Evolutionary conservation across 2,113 vertebrate species (phyloP).

Genomic region (Halcyon senegalensis): DNA sequence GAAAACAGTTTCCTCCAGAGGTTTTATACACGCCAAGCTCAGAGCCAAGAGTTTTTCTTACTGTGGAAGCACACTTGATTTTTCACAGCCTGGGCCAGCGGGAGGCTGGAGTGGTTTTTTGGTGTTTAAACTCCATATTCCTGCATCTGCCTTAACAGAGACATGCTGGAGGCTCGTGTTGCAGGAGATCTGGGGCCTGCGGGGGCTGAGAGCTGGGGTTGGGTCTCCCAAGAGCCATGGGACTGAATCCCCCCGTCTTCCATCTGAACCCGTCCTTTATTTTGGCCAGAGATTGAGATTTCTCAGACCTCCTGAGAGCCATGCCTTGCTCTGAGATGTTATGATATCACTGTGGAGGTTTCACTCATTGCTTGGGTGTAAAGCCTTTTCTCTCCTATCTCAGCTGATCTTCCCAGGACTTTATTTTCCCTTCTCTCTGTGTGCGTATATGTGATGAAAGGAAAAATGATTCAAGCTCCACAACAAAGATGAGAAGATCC

Average conservation of each 20-base stretch:
- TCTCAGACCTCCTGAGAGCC: background rate
- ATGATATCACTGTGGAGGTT: background rate
- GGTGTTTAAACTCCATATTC: background rate
- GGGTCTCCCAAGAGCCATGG: background rate
- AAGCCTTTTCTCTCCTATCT: constrained; percentile 54
- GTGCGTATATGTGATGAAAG: constrained; percentile 40
- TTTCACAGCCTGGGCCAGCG: background rate
- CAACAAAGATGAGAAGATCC: constrained; percentile 65
- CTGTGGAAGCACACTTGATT: background rate
- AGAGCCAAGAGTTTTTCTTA: background rate
- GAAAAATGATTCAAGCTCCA: constrained; percentile 64
- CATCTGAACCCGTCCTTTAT: background rate
- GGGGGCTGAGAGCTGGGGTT: background rate
- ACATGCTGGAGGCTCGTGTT: background rate
- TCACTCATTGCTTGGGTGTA: constrained; percentile 52
- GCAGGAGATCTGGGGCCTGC: background rate
- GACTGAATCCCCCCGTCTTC: background rate
- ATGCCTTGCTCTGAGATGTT: background rate
- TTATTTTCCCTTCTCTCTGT: constrained; percentile 42
- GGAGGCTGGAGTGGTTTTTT: background rate
- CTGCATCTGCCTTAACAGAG: background rate
- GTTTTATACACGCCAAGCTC: constrained; percentile 7
- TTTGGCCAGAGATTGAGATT: background rate
- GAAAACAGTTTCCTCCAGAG: background rate
- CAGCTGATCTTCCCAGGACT: constrained; percentile 50